phyloP scores from a whole-genome alignment of 2,797 vertebrate species.

The Muscicapa striata region DNA sequence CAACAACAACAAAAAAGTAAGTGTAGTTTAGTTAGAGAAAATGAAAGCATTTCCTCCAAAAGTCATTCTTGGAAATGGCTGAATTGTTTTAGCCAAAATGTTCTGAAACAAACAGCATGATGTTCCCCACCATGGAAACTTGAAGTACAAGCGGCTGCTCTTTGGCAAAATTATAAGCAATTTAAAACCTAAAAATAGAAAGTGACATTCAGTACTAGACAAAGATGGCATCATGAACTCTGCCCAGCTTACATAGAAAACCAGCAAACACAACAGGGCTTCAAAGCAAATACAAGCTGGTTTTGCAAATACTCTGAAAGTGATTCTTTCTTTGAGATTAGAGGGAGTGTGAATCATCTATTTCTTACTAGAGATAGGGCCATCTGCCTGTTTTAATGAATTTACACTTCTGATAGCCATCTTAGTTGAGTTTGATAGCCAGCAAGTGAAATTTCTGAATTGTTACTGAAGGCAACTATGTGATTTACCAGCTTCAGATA shows the following conservation, averaged over 20 bases:
- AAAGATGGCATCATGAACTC: neutral
- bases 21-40: neutral
- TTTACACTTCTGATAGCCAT: neutral
- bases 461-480: neutral
- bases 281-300: neutral
- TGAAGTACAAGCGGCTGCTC: neutral
- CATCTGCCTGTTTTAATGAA: neutral
- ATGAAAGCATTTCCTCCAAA: neutral
- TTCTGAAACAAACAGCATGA: conserved; percentile 34
- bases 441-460: neutral
- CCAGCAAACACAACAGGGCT: neutral
- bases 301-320: neutral
- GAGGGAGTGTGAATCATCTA: neutral
- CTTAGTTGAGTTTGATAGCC: neutral
- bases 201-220: neutral
- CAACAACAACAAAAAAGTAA: neutral
- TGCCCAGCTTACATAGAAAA: neutral
- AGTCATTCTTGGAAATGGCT: conserved; percentile 1
- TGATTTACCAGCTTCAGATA: neutral
- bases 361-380: neutral
- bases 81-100: neutral
- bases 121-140: neutral
- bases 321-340: neutral
- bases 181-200: conserved; percentile 35
- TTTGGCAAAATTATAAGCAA: conserved; percentile 34